Percentiles rank a stretch among this genome's conserved stretches.
Conservation (phyloP, 2,113 vertebrate genomes). For the Patagioenas fasciata region DNA sequence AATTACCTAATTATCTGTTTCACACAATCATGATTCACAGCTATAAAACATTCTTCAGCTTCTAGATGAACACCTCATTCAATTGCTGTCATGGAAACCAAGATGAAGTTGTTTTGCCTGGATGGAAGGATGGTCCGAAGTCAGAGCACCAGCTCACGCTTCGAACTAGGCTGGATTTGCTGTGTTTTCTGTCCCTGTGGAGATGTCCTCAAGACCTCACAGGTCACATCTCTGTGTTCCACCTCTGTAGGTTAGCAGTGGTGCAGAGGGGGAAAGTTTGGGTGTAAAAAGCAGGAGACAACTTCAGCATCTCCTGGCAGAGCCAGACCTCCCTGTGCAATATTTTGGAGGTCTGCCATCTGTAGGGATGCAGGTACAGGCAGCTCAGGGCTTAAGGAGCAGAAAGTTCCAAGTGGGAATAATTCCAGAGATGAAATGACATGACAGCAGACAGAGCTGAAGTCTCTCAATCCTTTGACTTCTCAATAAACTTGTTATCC, state of each 20-base stretch:
- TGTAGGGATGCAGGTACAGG: not conserved
- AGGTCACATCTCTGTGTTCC: too few relatives aligned
- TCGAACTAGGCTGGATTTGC: not conserved
- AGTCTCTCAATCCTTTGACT: not conserved
- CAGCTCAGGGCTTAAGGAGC: not conserved
- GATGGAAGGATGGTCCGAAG: not conserved
- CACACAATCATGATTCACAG: not conserved
- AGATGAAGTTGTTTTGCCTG: not conserved
- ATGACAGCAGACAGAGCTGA: not conserved
- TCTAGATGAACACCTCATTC: not conserved
- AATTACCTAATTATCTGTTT: not conserved
- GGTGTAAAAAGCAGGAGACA: not conserved
- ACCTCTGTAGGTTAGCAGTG: not conserved
- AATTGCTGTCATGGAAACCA: not conserved
- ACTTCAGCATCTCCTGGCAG: not conserved
- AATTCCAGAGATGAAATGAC: not conserved
- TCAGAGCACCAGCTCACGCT: not conserved
- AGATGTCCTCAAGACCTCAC: not conserved
- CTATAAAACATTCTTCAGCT: not conserved
- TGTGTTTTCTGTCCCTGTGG: not conserved
- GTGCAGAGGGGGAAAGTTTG: not conserved
- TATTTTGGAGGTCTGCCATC: fast-evolving
- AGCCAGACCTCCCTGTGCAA: not conserved
- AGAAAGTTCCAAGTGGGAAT: not conserved
- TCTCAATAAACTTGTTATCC: not conserved